These are phyloP conservation scores for Melieria omissa DNA, from an alignment of 2,888 invertebrate species.

Conservation along the genomic window DNA sequence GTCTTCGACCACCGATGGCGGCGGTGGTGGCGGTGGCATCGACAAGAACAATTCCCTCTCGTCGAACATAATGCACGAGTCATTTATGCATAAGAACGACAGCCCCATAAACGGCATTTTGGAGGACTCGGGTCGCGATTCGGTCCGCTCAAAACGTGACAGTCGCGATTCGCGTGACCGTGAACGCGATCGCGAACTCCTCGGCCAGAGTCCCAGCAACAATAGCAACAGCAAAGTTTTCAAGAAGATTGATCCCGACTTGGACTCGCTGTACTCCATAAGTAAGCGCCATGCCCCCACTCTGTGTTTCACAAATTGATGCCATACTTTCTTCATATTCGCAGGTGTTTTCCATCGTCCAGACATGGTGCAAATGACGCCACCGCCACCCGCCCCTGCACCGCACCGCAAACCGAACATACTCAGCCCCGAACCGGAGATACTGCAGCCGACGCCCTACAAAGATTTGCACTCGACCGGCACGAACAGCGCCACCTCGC, in stretches of 20 bases:
- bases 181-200: conserved; percentile 53
- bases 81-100: conserved; percentile 48
- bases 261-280: conserved; percentile 81
- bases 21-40: conserved; percentile 36
- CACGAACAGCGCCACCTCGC: conserved; percentile 40
- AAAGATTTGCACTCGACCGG: conserved; percentile 42
- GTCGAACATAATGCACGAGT: conserved; percentile 47
- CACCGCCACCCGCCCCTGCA: conserved; percentile 81
- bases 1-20: conserved; percentile 52
- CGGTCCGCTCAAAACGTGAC: conserved; percentile 42
- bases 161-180: conserved; percentile 37
- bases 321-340: not conserved
- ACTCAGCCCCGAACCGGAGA: conserved; percentile 46
- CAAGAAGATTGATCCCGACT: conserved; percentile 70
- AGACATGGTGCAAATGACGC: conserved; percentile 70
- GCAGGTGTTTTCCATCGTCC: conserved; percentile 64
- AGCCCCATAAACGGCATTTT: conserved; percentile 58
- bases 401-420: conserved; percentile 73
- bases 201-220: conserved; percentile 62
- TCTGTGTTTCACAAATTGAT: not conserved
- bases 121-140: conserved; percentile 49
- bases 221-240: conserved; percentile 66
- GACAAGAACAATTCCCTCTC: conserved; percentile 39
- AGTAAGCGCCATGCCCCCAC: conserved; percentile 64
- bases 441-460: conserved; percentile 47